Conservation (phyloP, 2,888 invertebrate species). For the Eupeodes latifasciatus region DNA sequence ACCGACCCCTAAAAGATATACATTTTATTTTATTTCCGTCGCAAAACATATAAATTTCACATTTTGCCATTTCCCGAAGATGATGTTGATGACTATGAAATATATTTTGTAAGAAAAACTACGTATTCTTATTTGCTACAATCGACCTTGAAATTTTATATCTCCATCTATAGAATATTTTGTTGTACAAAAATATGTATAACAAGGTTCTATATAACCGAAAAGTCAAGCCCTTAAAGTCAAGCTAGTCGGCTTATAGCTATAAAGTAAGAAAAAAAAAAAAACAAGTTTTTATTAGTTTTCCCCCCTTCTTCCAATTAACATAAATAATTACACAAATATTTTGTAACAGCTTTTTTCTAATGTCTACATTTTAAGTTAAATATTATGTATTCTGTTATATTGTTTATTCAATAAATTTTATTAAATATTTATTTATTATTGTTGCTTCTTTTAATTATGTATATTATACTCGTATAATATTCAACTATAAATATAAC, state of each 20-base stretch:
- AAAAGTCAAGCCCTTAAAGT: neutral
- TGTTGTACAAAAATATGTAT: neutral
- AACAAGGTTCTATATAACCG: neutral
- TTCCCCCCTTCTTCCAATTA: neutral
- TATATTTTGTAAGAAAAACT: neutral
- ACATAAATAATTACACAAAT: neutral
- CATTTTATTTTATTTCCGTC: constrained; percentile 18
- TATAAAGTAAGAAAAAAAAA: neutral
- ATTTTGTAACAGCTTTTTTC: neutral
- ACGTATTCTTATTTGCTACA: neutral
- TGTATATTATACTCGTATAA: neutral
- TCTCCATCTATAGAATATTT: neutral
- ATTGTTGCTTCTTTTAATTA: neutral
- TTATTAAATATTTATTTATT: neutral
- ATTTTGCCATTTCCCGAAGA: constrained; percentile 6
- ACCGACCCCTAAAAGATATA: neutral
- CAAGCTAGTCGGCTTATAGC: neutral
- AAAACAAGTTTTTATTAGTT: neutral
- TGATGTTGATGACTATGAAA: constrained; percentile 20
- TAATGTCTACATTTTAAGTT: neutral
- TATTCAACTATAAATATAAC: neutral
- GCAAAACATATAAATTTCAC: constrained; percentile 29
- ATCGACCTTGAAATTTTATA: constrained; percentile 32
- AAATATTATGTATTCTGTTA: no score
- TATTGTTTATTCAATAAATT: neutral